Conservation (phyloP, 2,888 invertebrate genomes). For the Coelogynopora nodosa region DNA sequence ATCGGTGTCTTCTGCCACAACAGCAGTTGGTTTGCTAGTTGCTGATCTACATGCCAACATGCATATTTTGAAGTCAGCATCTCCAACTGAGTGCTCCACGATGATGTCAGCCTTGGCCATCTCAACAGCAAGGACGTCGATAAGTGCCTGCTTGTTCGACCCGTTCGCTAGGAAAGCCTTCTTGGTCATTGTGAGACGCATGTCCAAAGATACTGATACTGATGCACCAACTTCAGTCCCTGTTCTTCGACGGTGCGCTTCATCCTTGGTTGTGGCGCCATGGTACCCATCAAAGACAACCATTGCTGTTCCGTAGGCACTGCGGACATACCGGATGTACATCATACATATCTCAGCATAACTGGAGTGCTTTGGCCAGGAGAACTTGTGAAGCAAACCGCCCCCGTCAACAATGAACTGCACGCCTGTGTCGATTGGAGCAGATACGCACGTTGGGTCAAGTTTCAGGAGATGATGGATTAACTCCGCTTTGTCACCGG, state of each 20-base stretch:
- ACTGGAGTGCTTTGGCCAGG: not conserved
- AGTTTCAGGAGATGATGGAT: not conserved
- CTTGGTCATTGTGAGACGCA: not conserved
- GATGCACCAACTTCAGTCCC: not conserved
- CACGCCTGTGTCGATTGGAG: not conserved
- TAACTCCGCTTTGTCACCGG: not conserved
- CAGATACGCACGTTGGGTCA: not conserved
- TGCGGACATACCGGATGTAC: not conserved
- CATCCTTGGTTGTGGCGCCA: not conserved
- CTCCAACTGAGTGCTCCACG: conserved; percentile 29
- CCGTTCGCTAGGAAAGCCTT: not conserved
- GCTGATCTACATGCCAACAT: conserved; percentile 27
- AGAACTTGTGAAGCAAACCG: not conserved
- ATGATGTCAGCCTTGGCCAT: conserved; percentile 27
- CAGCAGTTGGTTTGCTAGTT: conserved; percentile 29
- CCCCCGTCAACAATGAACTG: not conserved
- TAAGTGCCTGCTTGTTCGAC: not conserved
- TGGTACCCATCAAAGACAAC: not conserved
- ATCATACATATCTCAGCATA: not conserved
- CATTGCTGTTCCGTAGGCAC: not conserved
- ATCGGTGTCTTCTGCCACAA: conserved; percentile 20
- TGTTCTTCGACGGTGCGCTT: not conserved
- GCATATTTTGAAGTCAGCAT: conserved; percentile 31
- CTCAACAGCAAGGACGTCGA: conserved; percentile 8
- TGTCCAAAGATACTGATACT: not conserved